These are phyloP conservation scores for Herpailurus yagouaroundi DNA, from an alignment of 2,113 vertebrate species.

Conservation along the genomic window DNA sequence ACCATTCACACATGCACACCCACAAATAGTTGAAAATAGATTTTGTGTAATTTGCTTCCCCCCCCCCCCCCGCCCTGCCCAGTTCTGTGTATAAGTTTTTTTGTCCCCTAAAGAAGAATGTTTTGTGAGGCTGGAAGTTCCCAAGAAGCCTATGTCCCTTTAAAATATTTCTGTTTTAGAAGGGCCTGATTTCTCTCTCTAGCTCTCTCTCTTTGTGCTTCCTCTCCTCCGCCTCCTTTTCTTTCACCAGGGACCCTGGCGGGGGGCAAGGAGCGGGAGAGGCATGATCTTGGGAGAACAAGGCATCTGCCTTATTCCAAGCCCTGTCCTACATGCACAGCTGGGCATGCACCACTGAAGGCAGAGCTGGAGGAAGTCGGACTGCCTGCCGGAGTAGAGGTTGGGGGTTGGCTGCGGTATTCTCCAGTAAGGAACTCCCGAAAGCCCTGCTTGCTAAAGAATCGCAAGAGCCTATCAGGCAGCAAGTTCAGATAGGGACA, in stretches of 20 bases:
- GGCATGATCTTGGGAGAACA: neutral
- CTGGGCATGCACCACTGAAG: neutral
- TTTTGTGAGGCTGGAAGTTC: neutral
- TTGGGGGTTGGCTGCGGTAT: neutral
- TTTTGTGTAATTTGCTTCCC: neutral
- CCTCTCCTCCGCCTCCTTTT: neutral
- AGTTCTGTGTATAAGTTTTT: neutral
- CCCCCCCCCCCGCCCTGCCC: accelerated
- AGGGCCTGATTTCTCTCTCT: neutral
- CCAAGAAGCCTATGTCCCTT: neutral
- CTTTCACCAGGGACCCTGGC: neutral
- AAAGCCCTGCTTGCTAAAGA: neutral
- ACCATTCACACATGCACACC: neutral
- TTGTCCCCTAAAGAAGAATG: neutral
- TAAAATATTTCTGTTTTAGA: neutral
- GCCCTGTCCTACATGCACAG: neutral
- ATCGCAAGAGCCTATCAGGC: neutral
- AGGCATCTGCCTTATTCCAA: neutral
- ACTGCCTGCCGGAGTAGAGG: neutral
- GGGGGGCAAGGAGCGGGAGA: neutral
- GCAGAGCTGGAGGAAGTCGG: neutral
- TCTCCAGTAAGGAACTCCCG: neutral
- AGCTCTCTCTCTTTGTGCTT: neutral
- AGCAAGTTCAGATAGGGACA: neutral
- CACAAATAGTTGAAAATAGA: neutral